Evolutionary conservation across 2,888 invertebrate genomes (phyloP).

Genomic region (Lasiommata megera): DNA sequence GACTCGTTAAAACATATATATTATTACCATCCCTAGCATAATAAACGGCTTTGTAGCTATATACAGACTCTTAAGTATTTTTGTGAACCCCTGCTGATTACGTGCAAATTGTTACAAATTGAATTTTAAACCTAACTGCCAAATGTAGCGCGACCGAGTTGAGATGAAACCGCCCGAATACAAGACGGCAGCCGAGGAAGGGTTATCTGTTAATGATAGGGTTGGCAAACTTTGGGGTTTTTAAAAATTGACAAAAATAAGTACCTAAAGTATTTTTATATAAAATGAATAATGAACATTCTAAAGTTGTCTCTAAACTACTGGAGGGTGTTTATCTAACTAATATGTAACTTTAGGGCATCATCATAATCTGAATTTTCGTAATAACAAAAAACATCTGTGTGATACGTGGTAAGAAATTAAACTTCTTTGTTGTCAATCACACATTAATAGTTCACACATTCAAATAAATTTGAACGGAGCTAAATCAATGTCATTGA

Average conservation of each 20-base stretch:
- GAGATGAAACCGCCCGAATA: slow-evolving; percentile 28
- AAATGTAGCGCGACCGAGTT: slow-evolving; percentile 37
- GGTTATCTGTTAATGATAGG: slow-evolving; percentile 64
- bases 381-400: too few relatives aligned
- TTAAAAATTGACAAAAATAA: not conserved
- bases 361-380: too few relatives aligned
- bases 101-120: slow-evolving; percentile 79
- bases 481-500: too few relatives aligned
- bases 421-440: too few relatives aligned
- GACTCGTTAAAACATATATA: slow-evolving; percentile 19
- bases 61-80: slow-evolving; percentile 65
- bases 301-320: too few relatives aligned
- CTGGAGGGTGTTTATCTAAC: too few relatives aligned
- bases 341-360: too few relatives aligned
- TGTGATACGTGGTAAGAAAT: too few relatives aligned
- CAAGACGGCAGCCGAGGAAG: slow-evolving; percentile 52
- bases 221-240: slow-evolving; percentile 38
- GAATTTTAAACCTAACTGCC: slow-evolving; percentile 75
- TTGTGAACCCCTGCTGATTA: slow-evolving; percentile 71
- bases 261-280: too few relatives aligned
- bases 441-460: too few relatives aligned
- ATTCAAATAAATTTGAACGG: too few relatives aligned
- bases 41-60: slow-evolving; percentile 56
- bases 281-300: too few relatives aligned
- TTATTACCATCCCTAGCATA: slow-evolving; percentile 54